A percentile compares a stretch with the other conserved stretches of the same genome.
phyloP scores from a whole-genome alignment of 1,140 invertebrate species.

The Armadillidium nasatum region DNA sequence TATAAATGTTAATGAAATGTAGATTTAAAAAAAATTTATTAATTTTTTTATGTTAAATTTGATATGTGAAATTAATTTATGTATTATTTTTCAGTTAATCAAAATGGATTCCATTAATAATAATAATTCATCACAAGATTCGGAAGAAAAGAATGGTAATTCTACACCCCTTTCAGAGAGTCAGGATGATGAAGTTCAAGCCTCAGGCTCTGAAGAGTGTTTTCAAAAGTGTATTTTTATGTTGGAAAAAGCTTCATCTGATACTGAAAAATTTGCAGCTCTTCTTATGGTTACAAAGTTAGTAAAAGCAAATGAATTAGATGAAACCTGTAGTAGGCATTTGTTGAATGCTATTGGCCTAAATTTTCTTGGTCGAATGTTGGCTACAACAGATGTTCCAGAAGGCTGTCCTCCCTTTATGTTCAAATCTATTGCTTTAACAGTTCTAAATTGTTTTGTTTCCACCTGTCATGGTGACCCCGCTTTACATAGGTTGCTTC shows the following conservation, averaged over 20 bases:
- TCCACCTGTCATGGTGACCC: constrained; percentile 35
- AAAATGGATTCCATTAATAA: too few species aligned
- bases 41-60: too few species aligned
- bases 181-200: too few species aligned
- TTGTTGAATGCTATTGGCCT: constrained; percentile 83
- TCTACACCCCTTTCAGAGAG: too few species aligned
- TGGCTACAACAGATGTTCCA: constrained; percentile 67
- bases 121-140: too few species aligned
- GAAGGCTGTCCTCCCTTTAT: constrained; percentile 77
- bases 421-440: constrained; percentile 82
- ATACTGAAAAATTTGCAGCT: constrained; percentile 85
- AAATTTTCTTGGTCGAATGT: constrained; percentile 70
- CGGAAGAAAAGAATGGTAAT: too few species aligned
- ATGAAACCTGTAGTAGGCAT: constrained; percentile 63
- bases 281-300: constrained; percentile 81
- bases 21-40: too few species aligned
- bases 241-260: constrained; percentile 68
- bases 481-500: constrained; percentile 34
- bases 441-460: constrained; percentile 70
- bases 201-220: too few species aligned
- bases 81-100: too few species aligned
- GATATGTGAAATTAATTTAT: too few species aligned
- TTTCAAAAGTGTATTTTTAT: constrained; percentile 61
- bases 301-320: constrained; percentile 67
- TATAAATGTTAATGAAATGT: too few species aligned